phyloP scores from a whole-genome alignment of 2,888 invertebrate genomes.

The Synergus japonicus region DNA sequence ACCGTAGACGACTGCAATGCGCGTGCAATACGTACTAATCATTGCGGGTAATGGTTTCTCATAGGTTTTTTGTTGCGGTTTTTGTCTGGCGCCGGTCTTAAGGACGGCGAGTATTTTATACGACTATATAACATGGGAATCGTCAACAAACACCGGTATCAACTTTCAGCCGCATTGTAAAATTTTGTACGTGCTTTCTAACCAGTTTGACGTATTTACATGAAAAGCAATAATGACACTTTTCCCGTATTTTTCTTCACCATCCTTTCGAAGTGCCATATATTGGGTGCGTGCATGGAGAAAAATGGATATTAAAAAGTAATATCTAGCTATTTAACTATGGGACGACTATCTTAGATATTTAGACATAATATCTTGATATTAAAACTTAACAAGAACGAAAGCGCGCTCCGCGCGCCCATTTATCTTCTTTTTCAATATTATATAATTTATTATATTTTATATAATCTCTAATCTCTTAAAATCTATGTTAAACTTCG shows the following conservation, averaged over 20 bases:
- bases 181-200: neutral
- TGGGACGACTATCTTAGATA: too few relatives aligned
- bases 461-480: too few relatives aligned
- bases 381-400: too few relatives aligned
- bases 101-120: slow-evolving; percentile 1
- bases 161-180: slow-evolving; percentile 10
- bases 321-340: too few relatives aligned
- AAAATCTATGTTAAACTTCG: too few relatives aligned
- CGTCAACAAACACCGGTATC: slow-evolving; percentile 16
- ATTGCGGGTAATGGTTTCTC: slow-evolving; percentile 19
- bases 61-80: slow-evolving; percentile 6
- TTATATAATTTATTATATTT: too few relatives aligned
- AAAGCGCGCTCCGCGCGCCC: too few relatives aligned
- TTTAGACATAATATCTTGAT: too few relatives aligned
- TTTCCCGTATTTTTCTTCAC: neutral
- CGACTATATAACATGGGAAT: neutral
- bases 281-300: too few relatives aligned
- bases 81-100: slow-evolving; percentile 27
- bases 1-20: neutral
- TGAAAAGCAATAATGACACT: slow-evolving; percentile 4
- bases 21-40: slow-evolving; percentile 35
- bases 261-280: neutral
- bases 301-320: too few relatives aligned
- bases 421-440: too few relatives aligned
- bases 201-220: slow-evolving; percentile 6